Evolutionary conservation across 1,140 invertebrate genomes (phyloP).

Genomic region (Phymorhynchus buccinoides): DNA sequence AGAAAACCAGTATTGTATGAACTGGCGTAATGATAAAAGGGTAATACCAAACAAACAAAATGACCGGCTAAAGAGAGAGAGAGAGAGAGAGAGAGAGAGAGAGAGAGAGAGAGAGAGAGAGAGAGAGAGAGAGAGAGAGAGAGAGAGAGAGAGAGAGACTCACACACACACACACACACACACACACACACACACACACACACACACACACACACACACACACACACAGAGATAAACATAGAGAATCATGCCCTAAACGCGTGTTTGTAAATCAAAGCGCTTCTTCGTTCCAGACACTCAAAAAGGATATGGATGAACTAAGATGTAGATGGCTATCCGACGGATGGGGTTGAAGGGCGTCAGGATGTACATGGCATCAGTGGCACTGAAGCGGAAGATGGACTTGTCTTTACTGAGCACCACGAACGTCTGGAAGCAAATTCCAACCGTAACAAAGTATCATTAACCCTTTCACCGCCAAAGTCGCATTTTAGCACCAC

Average conservation of each 20-base stretch:
- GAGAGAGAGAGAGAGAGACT: background rate
- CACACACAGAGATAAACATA: background rate
- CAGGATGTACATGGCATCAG: slow-evolving; percentile 94
- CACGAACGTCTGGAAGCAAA: slow-evolving; percentile 90
- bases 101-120: too few species aligned
- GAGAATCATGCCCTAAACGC: background rate
- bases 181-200: slow-evolving; percentile 1
- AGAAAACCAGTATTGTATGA: too few species aligned
- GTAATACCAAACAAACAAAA: too few species aligned
- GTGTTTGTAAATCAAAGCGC: too few species aligned
- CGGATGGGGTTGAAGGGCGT: slow-evolving; percentile 98
- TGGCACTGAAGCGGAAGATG: slow-evolving; percentile 98
- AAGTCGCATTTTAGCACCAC: too few species aligned
- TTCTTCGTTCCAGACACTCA: too few species aligned
- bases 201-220: slow-evolving; percentile 17
- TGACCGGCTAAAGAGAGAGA: too few species aligned
- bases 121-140: background rate
- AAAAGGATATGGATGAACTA: slow-evolving; percentile 88
- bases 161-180: slow-evolving; percentile 26
- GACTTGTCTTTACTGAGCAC: slow-evolving; percentile 98
- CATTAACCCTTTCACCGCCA: too few species aligned
- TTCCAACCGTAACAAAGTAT: too few species aligned
- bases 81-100: background rate
- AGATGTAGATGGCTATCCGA: slow-evolving; percentile 95
- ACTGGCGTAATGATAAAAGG: too few species aligned